Evolutionary conservation across 1,140 invertebrate species (phyloP).

Genomic region (Acarapis woodi): DNA sequence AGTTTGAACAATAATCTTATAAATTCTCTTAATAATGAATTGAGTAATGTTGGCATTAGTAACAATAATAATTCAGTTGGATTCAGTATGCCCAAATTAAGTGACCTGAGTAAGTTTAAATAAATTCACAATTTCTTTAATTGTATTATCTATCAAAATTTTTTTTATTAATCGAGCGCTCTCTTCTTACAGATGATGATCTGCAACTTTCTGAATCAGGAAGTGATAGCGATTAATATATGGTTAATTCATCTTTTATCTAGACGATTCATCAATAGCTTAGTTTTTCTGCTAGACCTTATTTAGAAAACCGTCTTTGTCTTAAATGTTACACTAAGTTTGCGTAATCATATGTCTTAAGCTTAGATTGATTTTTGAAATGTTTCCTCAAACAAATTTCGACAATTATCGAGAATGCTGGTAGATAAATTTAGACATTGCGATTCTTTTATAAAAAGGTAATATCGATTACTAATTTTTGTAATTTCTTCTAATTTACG

Average conservation of each 20-base stretch:
- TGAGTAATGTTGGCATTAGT: neutral
- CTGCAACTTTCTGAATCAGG: constrained; percentile 42
- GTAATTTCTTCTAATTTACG: too few relatives aligned
- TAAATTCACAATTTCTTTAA: neutral
- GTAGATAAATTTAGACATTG: too few relatives aligned
- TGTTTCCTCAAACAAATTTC: too few relatives aligned
- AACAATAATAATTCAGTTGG: neutral
- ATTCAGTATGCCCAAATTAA: constrained; percentile 13
- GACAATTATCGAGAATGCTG: too few relatives aligned
- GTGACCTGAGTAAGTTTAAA: constrained; percentile 13
- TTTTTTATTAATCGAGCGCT: neutral
- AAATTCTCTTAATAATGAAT: neutral
- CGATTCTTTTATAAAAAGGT: too few relatives aligned
- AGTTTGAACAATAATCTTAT: neutral
- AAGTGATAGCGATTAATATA: constrained; percentile 23
- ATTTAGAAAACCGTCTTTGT: too few relatives aligned
- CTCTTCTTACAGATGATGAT: constrained; percentile 27
- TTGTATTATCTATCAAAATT: neutral
- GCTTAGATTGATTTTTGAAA: too few relatives aligned
- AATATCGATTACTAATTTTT: too few relatives aligned
- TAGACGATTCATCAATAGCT: too few relatives aligned
- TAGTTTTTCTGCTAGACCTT: neutral
- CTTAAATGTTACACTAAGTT: neutral
- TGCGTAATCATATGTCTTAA: too few relatives aligned
- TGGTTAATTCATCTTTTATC: too few relatives aligned